Base-by-base conservation (phyloP, 2,888 invertebrate genomes). In the Brachypalpus laphriformis region DNA sequence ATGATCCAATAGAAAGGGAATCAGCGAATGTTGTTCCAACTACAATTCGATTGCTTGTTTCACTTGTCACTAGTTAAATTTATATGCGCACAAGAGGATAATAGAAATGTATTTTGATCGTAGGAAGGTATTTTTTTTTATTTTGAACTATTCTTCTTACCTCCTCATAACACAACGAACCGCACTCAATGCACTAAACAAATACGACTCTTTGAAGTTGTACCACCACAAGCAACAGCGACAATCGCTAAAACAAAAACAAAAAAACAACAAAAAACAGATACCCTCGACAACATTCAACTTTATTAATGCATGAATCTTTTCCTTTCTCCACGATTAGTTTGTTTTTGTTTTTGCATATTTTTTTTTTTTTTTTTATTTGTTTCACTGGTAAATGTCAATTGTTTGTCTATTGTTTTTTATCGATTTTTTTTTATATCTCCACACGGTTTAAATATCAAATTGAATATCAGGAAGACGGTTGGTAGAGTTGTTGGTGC, bases 241-340 rank as follows among this genome's bases (percentile, higher is more conserved):
- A 40, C 40, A 14, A 40, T 40, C n/a, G 37, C 40, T 25, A 25
- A 25, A 5, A 25, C 25, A 25, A 25, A 2, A 25, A 25, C 25
- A 25, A 25, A n/a, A n/a, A n/a, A n/a, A n/a, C n/a, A n/a, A n/a
- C n/a, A n/a, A 11, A 37, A 37, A 9, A 37, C 3, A 37, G 5
- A 59, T 11, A 37, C 7, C 25, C 37, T 47, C 14, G 9, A 65
- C 14, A 40, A 40, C 82, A 76, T 82, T 82, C 70, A 82, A 71
- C 70, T 72, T 77, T 82, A 77, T 72, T 77, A 72, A 76, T 68
- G 42, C 77, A 77, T 63, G 54, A 65, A 77, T 76, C 70, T 65
- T 59, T 47, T 71, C 82, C 78, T 78, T 78, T 83, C 82, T 74
- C 78, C 47, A 34, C 72, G 77, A 61, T 61, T 54, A 54, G 65